These are phyloP conservation scores for Drosophila ochracea DNA, from an alignment of 2,888 invertebrate genomes.

Conservation along the genomic window DNA sequence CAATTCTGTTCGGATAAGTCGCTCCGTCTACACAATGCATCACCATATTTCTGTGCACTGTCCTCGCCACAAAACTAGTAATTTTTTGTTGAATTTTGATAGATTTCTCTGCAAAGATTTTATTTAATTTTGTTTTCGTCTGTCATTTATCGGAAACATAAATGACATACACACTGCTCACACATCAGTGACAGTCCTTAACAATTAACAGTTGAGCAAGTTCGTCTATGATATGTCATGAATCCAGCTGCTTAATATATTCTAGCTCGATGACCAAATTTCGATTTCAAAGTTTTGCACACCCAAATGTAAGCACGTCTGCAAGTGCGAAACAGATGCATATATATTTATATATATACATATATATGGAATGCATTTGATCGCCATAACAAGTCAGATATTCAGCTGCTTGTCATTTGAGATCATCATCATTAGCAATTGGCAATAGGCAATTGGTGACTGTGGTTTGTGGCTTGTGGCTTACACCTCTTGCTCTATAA, in stretches of 20 bases:
- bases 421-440: constrained; percentile 20
- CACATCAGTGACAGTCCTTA: not conserved
- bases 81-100: constrained; percentile 6
- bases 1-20: not conserved
- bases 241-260: not conserved
- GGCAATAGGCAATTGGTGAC: not conserved
- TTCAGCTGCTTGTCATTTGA: constrained; percentile 22
- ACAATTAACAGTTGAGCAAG: not conserved
- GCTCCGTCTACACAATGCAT: not conserved
- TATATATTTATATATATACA: too few species aligned
- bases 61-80: not conserved
- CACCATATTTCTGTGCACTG: constrained; percentile 11
- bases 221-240: not conserved
- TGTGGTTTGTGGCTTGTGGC: not conserved
- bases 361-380: not conserved
- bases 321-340: too few species aligned
- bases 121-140: not conserved
- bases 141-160: not conserved
- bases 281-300: not conserved
- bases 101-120: not conserved
- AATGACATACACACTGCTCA: constrained; percentile 3
- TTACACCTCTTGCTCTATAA: constrained; percentile 27
- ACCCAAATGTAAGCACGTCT: not conserved
- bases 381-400: not conserved
- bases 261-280: not conserved